These are phyloP conservation scores for Priocnemis perturbator DNA, from an alignment of 2,888 invertebrate species.

Conservation along the genomic window DNA sequence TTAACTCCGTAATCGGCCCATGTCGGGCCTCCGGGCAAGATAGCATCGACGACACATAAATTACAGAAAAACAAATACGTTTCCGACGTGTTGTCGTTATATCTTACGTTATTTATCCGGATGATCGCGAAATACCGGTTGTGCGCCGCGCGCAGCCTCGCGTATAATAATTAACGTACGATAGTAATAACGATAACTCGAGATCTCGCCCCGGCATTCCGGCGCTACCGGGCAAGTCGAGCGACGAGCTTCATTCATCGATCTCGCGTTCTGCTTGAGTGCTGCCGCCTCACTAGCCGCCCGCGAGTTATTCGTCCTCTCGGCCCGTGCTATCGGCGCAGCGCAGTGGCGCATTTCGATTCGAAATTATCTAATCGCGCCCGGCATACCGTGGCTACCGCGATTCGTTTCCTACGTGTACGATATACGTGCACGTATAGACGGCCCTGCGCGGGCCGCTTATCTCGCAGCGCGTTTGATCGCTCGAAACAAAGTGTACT, in stretches of 20 bases:
- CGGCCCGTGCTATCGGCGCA: slow-evolving; percentile 22
- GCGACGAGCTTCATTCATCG: slow-evolving; percentile 54
- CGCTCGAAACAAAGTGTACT: no score
- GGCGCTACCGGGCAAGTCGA: slow-evolving; percentile 49
- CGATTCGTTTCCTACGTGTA: slow-evolving; percentile 23
- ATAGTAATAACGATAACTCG: slow-evolving; percentile 62
- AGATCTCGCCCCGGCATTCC: slow-evolving; percentile 58
- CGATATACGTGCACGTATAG: not conserved
- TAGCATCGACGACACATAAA: slow-evolving; percentile 50
- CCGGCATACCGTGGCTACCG: slow-evolving; percentile 38
- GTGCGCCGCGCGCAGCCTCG: slow-evolving; percentile 36
- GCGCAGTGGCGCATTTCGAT: slow-evolving; percentile 37
- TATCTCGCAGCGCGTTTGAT: no score
- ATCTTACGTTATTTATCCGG: slow-evolving; percentile 56
- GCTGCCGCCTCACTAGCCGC: slow-evolving; percentile 6
- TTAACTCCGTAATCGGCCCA: slow-evolving; percentile 35
- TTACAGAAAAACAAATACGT: slow-evolving; percentile 58
- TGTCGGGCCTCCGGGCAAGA: slow-evolving; percentile 25
- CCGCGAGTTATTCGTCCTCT: slow-evolving; percentile 24
- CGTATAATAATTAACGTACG: slow-evolving; percentile 59
- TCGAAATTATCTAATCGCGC: slow-evolving; percentile 51
- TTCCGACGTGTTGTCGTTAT: slow-evolving; percentile 52
- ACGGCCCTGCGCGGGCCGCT: not conserved
- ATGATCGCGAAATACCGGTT: slow-evolving; percentile 61
- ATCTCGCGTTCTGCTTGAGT: slow-evolving; percentile 41